Evolutionary conservation across 2,113 vertebrate genomes (phyloP).

Genomic region (Oncorhynchus clarkii): DNA sequence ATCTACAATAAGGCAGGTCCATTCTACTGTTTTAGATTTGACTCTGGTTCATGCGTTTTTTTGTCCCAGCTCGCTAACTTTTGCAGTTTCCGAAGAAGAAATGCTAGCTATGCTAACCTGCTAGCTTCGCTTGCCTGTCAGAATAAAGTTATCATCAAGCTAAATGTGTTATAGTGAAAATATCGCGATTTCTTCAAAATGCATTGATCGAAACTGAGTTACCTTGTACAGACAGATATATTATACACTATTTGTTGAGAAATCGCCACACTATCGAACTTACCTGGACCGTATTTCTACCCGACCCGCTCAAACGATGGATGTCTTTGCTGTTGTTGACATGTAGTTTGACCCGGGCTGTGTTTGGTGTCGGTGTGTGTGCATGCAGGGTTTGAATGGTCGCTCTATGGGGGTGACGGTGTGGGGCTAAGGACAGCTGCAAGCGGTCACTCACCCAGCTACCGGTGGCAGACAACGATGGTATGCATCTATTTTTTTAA

Average conservation of each 20-base stretch:
- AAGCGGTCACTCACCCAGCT: slow-evolving; percentile 58
- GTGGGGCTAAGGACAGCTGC: slow-evolving; percentile 73
- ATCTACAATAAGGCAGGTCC: slow-evolving; percentile 65
- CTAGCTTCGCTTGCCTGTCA: slow-evolving; percentile 21
- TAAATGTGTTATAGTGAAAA: background rate
- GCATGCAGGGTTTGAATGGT: slow-evolving; percentile 74
- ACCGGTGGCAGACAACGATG: slow-evolving; percentile 78
- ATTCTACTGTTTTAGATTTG: slow-evolving; percentile 17
- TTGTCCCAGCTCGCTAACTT: slow-evolving; percentile 46
- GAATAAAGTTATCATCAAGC: background rate
- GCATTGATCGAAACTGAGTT: too few relatives aligned
- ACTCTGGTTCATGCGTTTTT: slow-evolving; percentile 11
- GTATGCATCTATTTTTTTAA: slow-evolving; percentile 37
- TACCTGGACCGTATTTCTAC: too few relatives aligned
- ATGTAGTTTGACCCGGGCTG: background rate
- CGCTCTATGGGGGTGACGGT: slow-evolving; percentile 72
- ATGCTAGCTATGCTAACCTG: slow-evolving; percentile 57
- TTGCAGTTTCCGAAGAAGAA: slow-evolving; percentile 51
- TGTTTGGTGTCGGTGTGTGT: too few relatives aligned
- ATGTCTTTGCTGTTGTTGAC: background rate
- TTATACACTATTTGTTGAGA: too few relatives aligned
- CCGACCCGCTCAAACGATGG: too few relatives aligned
- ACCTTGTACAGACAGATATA: too few relatives aligned
- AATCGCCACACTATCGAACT: too few relatives aligned
- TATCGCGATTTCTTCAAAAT: background rate